A percentile compares a stretch with the other conserved stretches of the same genome.
Conservation (phyloP, 2,113 vertebrate species). For the Dunckerocampus dactyliophorus region DNA sequence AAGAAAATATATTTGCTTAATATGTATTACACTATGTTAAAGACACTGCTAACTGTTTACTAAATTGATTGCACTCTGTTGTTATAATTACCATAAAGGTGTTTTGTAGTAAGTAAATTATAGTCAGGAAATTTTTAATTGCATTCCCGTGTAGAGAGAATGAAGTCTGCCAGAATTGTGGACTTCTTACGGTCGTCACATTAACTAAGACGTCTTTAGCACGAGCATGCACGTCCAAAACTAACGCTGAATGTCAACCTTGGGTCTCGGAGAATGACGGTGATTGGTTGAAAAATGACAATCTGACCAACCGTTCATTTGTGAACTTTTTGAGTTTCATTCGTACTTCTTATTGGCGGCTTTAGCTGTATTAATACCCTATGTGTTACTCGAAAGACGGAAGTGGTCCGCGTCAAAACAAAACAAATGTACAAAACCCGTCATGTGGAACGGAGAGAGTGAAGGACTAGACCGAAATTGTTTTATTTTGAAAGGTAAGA, state of each 20-base stretch:
- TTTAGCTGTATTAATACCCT: not conserved
- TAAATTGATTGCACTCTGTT: not conserved
- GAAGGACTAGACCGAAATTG: fast-evolving
- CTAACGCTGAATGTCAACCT: too few species aligned
- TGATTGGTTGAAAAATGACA: too few species aligned
- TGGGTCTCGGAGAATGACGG: too few species aligned
- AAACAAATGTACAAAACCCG: slow-evolving; percentile 7
- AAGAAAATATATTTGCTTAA: too few species aligned
- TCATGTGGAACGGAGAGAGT: fast-evolving
- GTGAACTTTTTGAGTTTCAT: not conserved
- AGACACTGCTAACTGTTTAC: not conserved
- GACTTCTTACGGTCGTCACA: too few species aligned
- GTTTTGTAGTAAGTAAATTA: not conserved
- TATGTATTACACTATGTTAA: not conserved
- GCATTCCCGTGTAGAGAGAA: too few species aligned
- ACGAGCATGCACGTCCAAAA: too few species aligned
- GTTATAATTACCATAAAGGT: not conserved
- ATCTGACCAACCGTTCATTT: not conserved
- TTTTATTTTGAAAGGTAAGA: slow-evolving; percentile 20
- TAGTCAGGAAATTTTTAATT: too few species aligned
- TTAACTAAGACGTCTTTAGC: too few species aligned
- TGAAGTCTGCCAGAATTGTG: too few species aligned
- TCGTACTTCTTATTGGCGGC: slow-evolving; percentile 23
- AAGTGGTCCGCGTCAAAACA: slow-evolving; percentile 6
- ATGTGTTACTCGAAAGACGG: not conserved